These are phyloP conservation scores for Rynchops niger DNA, from an alignment of 2,113 vertebrate species.

Conservation along the genomic window DNA sequence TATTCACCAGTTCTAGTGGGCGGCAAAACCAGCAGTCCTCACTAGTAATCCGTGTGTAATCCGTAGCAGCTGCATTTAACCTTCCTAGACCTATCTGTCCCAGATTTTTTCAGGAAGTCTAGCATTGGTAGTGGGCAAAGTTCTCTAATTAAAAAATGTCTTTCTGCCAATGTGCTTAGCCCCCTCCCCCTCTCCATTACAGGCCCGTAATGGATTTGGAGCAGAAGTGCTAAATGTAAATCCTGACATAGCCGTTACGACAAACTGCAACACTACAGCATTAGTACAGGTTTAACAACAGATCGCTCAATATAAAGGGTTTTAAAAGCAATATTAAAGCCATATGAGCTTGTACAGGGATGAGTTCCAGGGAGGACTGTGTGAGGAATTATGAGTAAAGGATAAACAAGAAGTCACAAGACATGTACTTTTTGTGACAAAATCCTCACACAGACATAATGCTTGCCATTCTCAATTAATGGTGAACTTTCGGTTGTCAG, in stretches of 20 bases:
- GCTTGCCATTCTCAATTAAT: background rate
- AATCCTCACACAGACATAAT: background rate
- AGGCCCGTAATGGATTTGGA: background rate
- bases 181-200: too few relatives aligned
- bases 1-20: background rate
- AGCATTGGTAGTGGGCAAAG: background rate
- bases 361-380: background rate
- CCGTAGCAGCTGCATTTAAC: background rate
- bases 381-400: background rate
- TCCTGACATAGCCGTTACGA: background rate
- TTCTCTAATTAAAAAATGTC: background rate
- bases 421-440: background rate
- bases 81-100: background rate
- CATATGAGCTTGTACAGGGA: background rate
- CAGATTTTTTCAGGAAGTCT: background rate
- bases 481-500: background rate
- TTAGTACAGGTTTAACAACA: background rate
- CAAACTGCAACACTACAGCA: background rate
- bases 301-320: background rate
- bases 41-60: background rate
- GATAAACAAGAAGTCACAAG: background rate
- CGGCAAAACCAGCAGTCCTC: background rate
- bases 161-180: background rate
- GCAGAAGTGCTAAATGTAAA: background rate
- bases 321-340: background rate